Conservation (phyloP, 2,888 invertebrate species). For the Listrodromus nycthemerus region DNA sequence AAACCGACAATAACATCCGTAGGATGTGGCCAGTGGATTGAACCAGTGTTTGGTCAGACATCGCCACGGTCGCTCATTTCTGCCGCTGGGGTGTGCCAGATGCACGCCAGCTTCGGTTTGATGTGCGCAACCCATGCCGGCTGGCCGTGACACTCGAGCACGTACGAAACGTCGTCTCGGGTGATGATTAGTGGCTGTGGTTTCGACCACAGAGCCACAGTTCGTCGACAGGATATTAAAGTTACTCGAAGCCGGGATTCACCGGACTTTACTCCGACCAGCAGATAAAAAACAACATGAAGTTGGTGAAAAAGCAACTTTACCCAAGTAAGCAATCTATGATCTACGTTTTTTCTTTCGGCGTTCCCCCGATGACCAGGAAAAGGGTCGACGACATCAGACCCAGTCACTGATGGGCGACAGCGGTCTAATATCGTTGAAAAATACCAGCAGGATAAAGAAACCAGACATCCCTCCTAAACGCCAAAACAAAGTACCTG, state of each 20-base stretch:
- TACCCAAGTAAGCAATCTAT: too few species aligned
- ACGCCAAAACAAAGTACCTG: too few species aligned
- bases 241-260: background rate
- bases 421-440: too few species aligned
- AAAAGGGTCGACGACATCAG: too few species aligned
- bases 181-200: constrained; percentile 45
- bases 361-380: too few species aligned
- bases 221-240: constrained; percentile 25
- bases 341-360: too few species aligned
- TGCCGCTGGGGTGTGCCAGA: background rate
- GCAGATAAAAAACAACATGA: too few species aligned
- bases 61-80: background rate
- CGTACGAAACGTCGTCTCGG: constrained; percentile 56
- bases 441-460: too few species aligned
- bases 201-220: background rate
- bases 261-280: background rate
- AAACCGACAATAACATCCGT: background rate
- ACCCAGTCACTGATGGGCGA: too few species aligned
- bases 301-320: too few species aligned
- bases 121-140: constrained; percentile 8
- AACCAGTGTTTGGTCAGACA: background rate
- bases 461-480: too few species aligned
- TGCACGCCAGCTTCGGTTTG: background rate
- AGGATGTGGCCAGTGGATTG: background rate
- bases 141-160: constrained; percentile 41